A percentile compares a stretch with the other conserved stretches of the same genome.
phyloP scores from a whole-genome alignment of 1,140 invertebrate species.

The Nasonia vitripennis region DNA sequence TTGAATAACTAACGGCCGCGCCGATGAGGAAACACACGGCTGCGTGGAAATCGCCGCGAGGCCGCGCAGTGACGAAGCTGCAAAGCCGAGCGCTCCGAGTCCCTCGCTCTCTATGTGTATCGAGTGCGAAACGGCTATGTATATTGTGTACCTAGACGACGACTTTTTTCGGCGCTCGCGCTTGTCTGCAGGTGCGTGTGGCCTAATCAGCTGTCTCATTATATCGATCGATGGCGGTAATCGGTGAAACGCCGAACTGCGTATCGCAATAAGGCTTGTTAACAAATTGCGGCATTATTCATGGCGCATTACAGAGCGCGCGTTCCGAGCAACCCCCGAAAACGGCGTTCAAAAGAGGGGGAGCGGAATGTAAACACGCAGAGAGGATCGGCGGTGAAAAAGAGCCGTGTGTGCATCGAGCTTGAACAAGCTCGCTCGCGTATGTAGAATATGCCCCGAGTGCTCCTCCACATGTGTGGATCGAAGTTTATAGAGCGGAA shows the following conservation, averaged over 20 bases:
- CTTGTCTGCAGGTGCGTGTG: background rate
- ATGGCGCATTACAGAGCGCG: too few species aligned
- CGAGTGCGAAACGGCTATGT: slow-evolving; percentile 14
- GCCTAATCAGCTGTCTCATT: background rate
- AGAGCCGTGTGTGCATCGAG: background rate
- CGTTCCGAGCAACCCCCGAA: too few species aligned
- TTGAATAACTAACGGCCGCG: slow-evolving; percentile 13
- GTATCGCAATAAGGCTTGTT: background rate
- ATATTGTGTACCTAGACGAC: too few species aligned
- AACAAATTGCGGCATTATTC: background rate
- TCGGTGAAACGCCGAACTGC: too few species aligned
- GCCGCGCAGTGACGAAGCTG: background rate
- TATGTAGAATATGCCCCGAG: background rate
- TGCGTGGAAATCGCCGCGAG: slow-evolving; percentile 8
- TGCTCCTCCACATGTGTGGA: background rate
- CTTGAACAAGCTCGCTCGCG: background rate
- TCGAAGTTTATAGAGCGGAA: slow-evolving; percentile 36
- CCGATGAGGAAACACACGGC: slow-evolving; percentile 19
- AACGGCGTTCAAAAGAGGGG: too few species aligned
- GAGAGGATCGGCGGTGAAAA: too few species aligned
- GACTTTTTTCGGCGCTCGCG: background rate
- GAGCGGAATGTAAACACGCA: too few species aligned
- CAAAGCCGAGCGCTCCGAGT: background rate
- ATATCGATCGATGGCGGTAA: background rate
- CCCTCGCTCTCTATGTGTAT: background rate